Evolutionary conservation across 1,140 invertebrate species (phyloP).

Genomic region (Nebria ingens): DNA sequence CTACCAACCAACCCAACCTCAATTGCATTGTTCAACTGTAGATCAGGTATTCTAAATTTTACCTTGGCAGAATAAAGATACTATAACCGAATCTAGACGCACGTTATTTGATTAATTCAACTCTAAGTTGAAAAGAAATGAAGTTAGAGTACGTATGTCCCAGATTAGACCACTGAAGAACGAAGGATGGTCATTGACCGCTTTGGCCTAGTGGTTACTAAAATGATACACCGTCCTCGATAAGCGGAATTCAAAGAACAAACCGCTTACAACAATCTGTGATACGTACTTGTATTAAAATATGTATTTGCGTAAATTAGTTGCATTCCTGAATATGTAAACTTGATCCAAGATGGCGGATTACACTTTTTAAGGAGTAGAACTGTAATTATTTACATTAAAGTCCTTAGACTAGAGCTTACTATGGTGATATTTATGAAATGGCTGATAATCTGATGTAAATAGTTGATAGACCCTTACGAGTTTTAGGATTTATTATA

Average conservation of each 20-base stretch:
- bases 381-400: no score
- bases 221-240: background rate
- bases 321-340: constrained; percentile 3
- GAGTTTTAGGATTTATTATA: no score
- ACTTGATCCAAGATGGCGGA: no score
- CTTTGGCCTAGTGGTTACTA: constrained; percentile 17
- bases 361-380: no score
- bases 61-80: constrained; percentile 13
- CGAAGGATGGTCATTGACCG: constrained; percentile 22
- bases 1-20: background rate
- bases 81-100: background rate
- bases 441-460: no score
- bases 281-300: background rate
- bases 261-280: background rate
- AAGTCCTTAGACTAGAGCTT: no score
- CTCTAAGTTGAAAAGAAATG: background rate
- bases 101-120: background rate
- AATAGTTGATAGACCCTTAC: no score
- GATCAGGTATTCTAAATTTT: constrained; percentile 15
- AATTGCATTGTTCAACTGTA: background rate
- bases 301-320: constrained; percentile 7
- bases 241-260: background rate
- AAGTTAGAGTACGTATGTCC: background rate
- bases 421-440: no score
- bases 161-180: background rate